Evolutionary conservation across 2,797 vertebrate genomes (phyloP), one percentile per base, ranked within the genome.

Genomic region (Synaphobranchus kaupii): DNA sequence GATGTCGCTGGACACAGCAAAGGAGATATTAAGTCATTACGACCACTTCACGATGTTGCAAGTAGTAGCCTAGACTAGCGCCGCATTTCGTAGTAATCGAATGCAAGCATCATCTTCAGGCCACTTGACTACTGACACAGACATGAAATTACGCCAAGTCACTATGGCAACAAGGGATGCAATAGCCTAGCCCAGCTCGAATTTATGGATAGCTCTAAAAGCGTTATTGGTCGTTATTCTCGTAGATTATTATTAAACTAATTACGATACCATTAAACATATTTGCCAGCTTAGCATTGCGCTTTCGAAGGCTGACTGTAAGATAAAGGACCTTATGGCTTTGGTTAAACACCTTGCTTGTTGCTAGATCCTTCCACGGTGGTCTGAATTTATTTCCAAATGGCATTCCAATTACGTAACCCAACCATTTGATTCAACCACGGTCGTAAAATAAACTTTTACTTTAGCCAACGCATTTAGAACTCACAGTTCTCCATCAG

Each of bases 151-250:
- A 66, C 84, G 48, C 60, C 7, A 88, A 56, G 93, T 94, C 90
- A 87, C 93, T 94, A 95, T 94, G 92, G 93, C 93, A 96, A 95
- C 95, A 94, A 90, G 90, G 90, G 91, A 93, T 92, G 92, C 92
- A 92, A 89, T 87, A 89, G 58, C 39, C 39, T 87, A 89, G 58
- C 39, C 39, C 39, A 34, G 80, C 34, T 52, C 12, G 60, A 84
- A 87, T 44, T 86, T 68, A 80, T 56, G 93, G 90, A 31, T 76
- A 39, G 28, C 34, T 31, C 28, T 76, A 17, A 39, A 12, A 76
- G 71, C 71, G 68, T 71, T 31, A 12, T 48, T 87, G 28, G 85
- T n/a, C 60, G 31, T 0, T 63, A 12, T 20, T 15, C 6, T 83
- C 50, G 31, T 86, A 68, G 50, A 58, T 52, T 48, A 81, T 22